Base-by-base conservation (phyloP, 2,888 invertebrate genomes). In the Adelphocoris suturalis region DNA sequence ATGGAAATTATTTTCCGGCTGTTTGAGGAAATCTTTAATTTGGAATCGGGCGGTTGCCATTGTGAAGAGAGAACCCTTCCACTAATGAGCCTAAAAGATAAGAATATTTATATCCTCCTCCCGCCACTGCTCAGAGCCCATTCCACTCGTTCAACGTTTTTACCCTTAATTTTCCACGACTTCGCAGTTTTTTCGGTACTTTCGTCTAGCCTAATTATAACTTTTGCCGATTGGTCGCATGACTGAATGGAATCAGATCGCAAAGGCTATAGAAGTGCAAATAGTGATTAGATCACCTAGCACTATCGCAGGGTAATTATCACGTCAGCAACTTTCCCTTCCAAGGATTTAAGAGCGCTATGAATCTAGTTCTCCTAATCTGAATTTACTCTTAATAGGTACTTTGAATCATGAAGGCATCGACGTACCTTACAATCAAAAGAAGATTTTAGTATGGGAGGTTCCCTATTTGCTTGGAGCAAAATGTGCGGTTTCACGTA, bases 11-110 rank as follows among this genome's bases (percentile, higher is more conserved):
- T 88, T 88, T 88, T 55, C 78, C 78, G 78, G 87, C 87, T 88
- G 87, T 88, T 88, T 88, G 78, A 78, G 87, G 76, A 88, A 88
- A 88, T 88, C 87, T 88, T 88, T 78, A 88, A 88, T 88, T 88
- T 88, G 87, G 48, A 78, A 88, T 88, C 55, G 78, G 78, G 28
- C 61, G 85, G 52, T 78, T 78, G 78, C 78, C 78, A 78, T 78
- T 88, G 87, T 88, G 87, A 28, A 52, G n/a, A 86, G 78, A 28
- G 19, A 14, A 28, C 61, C 28, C 85, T 61, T 57, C 85, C 61
- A 27, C 85, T 82, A 82, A 82, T 82, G 82, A 82, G 82, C 82
- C 52, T 48, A 9, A 48, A 52, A 82, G 52, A 82, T 82, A 82
- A 85, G 85, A 85, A 61, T 85, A 61, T 85, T 85, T 61, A 85